phyloP scores from a whole-genome alignment of 2,113 vertebrate genomes.

The Ceyx margarethae region DNA sequence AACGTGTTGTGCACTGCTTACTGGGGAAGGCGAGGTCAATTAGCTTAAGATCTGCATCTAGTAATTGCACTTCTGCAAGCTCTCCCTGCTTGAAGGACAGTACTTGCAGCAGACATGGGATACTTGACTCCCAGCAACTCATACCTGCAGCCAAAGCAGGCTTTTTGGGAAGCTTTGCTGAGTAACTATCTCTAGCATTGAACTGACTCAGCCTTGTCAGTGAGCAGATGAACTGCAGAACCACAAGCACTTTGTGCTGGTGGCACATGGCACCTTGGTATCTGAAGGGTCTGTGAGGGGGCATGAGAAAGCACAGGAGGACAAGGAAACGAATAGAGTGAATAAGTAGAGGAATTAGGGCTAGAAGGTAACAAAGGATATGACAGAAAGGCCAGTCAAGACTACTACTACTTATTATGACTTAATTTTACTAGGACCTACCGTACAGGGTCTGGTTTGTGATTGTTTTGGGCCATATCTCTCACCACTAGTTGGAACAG shows the following conservation, averaged over 20 bases:
- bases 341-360: neutral
- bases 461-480: accelerated
- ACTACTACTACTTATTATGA: neutral
- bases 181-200: accelerated
- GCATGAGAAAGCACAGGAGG: neutral
- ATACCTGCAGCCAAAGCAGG: neutral
- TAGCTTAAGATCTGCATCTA: neutral
- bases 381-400: neutral
- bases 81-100: neutral
- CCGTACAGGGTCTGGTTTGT: neutral
- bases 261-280: neutral
- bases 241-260: neutral
- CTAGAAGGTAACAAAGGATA: neutral
- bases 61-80: neutral
- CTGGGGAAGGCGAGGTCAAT: neutral
- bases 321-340: neutral
- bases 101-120: accelerated
- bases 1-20: neutral
- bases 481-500: neutral
- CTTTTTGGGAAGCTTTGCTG: neutral
- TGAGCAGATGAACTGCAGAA: neutral
- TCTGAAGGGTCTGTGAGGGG: neutral
- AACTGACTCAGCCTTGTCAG: neutral
- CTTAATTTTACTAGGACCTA: neutral
- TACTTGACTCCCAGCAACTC: accelerated